These are phyloP conservation scores for Neodontobutis hainanensis DNA, from an alignment of 2,113 vertebrate genomes.

Conservation along the genomic window DNA sequence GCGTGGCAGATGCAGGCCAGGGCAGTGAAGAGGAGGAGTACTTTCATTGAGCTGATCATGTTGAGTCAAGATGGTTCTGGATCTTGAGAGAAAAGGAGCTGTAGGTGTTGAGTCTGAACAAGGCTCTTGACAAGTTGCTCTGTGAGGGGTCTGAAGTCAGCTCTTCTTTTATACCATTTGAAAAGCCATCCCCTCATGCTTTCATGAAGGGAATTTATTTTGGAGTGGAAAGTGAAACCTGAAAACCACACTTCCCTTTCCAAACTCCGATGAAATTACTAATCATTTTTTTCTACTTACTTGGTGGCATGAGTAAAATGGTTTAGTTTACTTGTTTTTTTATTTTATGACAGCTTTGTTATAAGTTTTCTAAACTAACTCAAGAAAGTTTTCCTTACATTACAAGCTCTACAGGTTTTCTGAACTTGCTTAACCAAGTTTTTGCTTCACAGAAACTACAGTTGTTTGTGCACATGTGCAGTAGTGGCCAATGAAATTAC, in stretches of 20 bases:
- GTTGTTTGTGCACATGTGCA: too few relatives aligned
- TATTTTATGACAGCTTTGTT: too few relatives aligned
- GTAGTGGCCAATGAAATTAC: too few relatives aligned
- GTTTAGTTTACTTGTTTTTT: too few relatives aligned
- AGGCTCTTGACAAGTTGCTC: constrained; percentile 22
- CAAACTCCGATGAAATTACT: rapidly evolving
- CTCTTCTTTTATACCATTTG: constrained; percentile 2
- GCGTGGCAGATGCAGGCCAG: constrained; percentile 47
- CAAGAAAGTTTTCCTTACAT: too few relatives aligned
- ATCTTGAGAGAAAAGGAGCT: background rate
- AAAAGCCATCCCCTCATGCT: background rate
- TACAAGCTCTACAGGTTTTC: too few relatives aligned
- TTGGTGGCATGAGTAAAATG: too few relatives aligned
- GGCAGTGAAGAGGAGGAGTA: constrained; percentile 56
- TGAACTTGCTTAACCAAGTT: too few relatives aligned
- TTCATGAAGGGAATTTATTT: constrained; percentile 40
- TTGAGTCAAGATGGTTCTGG: constrained; percentile 17
- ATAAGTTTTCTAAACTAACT: too few relatives aligned
- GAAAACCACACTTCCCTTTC: background rate
- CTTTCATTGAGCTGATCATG: constrained; percentile 56
- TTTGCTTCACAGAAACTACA: too few relatives aligned
- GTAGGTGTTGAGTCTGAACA: background rate
- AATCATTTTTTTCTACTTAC: too few relatives aligned
- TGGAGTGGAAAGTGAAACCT: background rate
- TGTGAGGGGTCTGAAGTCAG: constrained; percentile 21